Evolutionary conservation across 2,888 invertebrate species (phyloP).

Genomic region (Ectemnius lituratus): DNA sequence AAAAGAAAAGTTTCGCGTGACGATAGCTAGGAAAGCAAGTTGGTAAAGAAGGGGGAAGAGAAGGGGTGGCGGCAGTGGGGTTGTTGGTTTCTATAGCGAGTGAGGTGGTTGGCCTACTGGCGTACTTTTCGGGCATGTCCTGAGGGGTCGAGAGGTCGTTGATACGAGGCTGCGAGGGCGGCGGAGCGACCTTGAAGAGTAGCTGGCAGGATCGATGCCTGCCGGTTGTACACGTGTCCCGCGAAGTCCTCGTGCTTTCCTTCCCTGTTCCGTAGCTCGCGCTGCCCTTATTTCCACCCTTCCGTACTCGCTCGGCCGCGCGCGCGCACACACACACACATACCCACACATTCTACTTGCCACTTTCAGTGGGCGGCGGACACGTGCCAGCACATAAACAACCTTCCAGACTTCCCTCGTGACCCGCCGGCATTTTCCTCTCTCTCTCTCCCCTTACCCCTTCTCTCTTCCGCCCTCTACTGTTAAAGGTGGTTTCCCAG

Average conservation of each 20-base stretch:
- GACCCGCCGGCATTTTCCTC: constrained; percentile 42
- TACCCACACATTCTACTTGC: neutral
- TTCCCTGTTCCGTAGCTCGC: constrained; percentile 31
- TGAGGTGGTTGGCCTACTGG: constrained; percentile 72
- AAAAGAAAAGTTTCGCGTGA: neutral
- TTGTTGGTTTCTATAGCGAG: constrained; percentile 35
- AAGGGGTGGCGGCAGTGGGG: constrained; percentile 25
- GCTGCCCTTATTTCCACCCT: constrained; percentile 11
- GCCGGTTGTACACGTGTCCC: constrained; percentile 70
- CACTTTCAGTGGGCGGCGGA: constrained; percentile 33
- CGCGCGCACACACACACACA: neutral
- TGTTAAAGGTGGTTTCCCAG: neutral
- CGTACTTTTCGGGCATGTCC: constrained; percentile 69
- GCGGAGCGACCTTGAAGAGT: constrained; percentile 73
- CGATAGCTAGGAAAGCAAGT: neutral
- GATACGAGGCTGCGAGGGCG: constrained; percentile 68
- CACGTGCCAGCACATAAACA: constrained; percentile 68
- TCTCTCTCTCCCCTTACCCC: neutral
- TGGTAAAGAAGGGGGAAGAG: constrained; percentile 22
- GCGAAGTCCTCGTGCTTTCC: constrained; percentile 47
- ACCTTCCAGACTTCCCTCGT: constrained; percentile 55
- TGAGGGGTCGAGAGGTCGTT: constrained; percentile 73
- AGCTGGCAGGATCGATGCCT: constrained; percentile 71
- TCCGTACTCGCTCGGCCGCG: too few species aligned
- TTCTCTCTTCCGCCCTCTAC: constrained; percentile 7